Evolutionary conservation across 2,113 vertebrate species (phyloP).

Genomic region (Malurus alboscapulatus): DNA sequence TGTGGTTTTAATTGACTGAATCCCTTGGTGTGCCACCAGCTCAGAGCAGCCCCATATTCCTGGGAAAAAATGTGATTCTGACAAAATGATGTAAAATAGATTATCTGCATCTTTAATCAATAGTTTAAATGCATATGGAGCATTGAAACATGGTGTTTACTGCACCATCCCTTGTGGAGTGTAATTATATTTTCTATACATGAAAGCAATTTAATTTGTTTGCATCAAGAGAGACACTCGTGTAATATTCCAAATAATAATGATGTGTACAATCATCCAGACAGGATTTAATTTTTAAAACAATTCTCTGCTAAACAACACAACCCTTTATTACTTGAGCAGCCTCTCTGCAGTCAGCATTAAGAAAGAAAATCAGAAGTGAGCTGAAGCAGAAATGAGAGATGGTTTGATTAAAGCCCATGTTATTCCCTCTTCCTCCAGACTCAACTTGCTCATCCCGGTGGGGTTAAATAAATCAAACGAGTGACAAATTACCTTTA

Average conservation of each 20-base stretch:
- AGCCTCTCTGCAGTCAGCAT: background rate
- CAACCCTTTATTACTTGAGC: background rate
- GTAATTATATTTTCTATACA: constrained; percentile 8
- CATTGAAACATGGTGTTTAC: background rate
- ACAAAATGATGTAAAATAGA: background rate
- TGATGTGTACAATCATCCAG: background rate
- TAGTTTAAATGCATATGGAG: background rate
- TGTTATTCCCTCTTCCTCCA: background rate
- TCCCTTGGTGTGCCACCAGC: background rate
- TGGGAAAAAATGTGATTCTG: background rate
- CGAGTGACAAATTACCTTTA: background rate
- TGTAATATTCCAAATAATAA: constrained; percentile 17
- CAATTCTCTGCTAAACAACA: background rate
- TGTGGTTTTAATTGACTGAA: background rate
- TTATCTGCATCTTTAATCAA: constrained; percentile 34
- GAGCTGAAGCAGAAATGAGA: background rate
- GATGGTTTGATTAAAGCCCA: background rate
- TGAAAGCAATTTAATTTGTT: constrained; percentile 15
- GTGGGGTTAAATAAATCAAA: background rate
- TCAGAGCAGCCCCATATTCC: background rate
- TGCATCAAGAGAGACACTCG: background rate
- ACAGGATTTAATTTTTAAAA: background rate
- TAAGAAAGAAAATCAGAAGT: background rate
- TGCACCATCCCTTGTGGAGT: background rate
- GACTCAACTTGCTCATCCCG: background rate